A percentile compares a stretch with the other conserved stretches of the same genome.
These are phyloP conservation scores for Odiellus spinosus DNA, from an alignment of 2,888 invertebrate species.

Conservation along the genomic window DNA sequence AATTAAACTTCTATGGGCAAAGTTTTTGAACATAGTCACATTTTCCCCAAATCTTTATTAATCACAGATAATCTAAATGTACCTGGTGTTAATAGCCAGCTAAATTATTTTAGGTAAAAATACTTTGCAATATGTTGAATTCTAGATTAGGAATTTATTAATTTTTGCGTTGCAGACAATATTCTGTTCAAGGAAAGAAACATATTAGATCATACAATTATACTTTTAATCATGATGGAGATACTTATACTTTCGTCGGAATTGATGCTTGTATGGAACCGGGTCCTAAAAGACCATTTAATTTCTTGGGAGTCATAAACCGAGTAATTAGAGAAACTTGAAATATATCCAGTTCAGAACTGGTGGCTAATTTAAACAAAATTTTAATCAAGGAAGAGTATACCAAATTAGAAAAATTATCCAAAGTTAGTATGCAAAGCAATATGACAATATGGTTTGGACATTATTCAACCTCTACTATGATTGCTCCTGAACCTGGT, in stretches of 20 bases:
- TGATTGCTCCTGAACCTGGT: conserved; percentile 42
- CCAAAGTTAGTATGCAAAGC: conserved; percentile 38
- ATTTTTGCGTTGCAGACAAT: conserved; percentile 47
- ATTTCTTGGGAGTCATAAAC: conserved; percentile 55
- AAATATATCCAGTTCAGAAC: neutral
- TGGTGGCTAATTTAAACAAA: too few relatives aligned
- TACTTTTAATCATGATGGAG: conserved; percentile 40
- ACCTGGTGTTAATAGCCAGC: too few relatives aligned
- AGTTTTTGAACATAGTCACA: too few relatives aligned
- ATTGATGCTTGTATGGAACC: conserved; percentile 75
- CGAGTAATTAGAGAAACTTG: conserved; percentile 23
- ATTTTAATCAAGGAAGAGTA: conserved; percentile 12
- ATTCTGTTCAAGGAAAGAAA: conserved; percentile 54
- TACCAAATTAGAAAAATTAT: conserved; percentile 8
- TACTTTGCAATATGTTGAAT: too few relatives aligned
- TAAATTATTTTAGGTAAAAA: too few relatives aligned
- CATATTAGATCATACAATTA: conserved; percentile 58
- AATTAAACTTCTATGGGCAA: neutral
- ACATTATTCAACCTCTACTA: conserved; percentile 80
- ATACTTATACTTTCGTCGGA: conserved; percentile 61
- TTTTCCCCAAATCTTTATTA: too few relatives aligned
- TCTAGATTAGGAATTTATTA: too few relatives aligned
- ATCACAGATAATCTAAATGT: too few relatives aligned
- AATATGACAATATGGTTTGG: conserved; percentile 64
- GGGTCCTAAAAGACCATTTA: conserved; percentile 70